Evolutionary conservation across 2,113 vertebrate genomes (phyloP), one percentile per base, ranked within the genome.

Genomic region (Apodemus sylvaticus): DNA sequence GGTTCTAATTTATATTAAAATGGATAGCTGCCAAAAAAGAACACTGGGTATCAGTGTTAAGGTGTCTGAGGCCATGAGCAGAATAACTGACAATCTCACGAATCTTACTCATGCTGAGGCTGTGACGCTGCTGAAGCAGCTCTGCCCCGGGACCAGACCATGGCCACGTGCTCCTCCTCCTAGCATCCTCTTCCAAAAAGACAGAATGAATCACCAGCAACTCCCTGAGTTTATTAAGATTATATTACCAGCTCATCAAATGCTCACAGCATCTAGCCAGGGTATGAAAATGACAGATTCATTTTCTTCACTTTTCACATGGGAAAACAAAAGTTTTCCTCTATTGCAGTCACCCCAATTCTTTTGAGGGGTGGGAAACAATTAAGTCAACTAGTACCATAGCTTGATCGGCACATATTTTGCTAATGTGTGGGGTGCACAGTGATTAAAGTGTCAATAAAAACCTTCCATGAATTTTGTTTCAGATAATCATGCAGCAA

Each of bases 1-100:
- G 79, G 82, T 94, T 91, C 79, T 93, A 92, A 94, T 92, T 94
- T 95, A 92, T 39, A 70, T 88, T 60, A 88, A 91, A 83, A 73
- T 86, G 62, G 58, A 93, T 55, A 77, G 31, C 16, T 81, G 39
- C 34, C 76, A 79, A 86, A 51, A 95, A 87, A 78, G 53, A 90
- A 13, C 45, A 70, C 66, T 0, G 85, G 34, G 42, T 29, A 62
- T 93, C 78, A 73, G 48, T n/a, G 90, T 76, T 53, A 70, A 51
- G 26, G 36, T 26, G 76, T 79, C 58, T 66, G 34, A 87, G 85
- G 1, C 29, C 10, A 66, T 94, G 73, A 73, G 76, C 17, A 83
- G 93, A 95, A 73, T 60, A 94, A 93, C 39, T 87, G 19, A 87
- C 94, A 70, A 48, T 48, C 45, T 48, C 58, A 68, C 0, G 22